phyloP scores from a whole-genome alignment of 2,113 vertebrate species.

The Pristiophorus japonicus region DNA sequence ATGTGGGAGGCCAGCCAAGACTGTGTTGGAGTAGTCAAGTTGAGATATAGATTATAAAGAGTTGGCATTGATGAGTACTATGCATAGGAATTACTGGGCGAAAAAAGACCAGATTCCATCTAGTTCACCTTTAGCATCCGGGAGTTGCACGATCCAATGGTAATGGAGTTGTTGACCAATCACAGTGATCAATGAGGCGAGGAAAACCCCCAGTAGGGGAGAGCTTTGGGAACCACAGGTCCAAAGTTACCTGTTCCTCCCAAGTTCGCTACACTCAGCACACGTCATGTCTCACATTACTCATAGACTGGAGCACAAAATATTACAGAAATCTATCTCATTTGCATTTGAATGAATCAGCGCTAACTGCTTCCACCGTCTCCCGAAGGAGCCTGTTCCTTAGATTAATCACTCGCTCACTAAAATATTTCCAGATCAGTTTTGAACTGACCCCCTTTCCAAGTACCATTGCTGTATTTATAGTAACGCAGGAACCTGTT shows the following conservation, averaged over 20 bases:
- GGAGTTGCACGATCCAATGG: not conserved
- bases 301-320: not conserved
- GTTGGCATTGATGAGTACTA: not conserved
- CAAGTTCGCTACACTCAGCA: not conserved
- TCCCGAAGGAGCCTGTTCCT: not conserved
- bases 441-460: not conserved
- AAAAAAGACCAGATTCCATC: too few species aligned
- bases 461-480: not conserved
- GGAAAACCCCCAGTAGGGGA: not conserved
- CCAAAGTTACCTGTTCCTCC: not conserved
- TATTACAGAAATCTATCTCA: not conserved
- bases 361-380: not conserved
- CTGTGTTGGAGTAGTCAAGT: too few species aligned
- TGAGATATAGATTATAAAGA: not conserved
- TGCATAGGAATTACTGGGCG: too few species aligned
- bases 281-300: not conserved
- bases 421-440: not conserved
- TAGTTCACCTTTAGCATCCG: not conserved
- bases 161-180: not conserved
- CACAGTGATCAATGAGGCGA: not conserved
- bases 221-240: not conserved
- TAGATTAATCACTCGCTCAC: not conserved
- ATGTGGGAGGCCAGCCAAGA: too few species aligned
- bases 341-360: not conserved
- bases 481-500: not conserved